Evolutionary conservation across 2,113 vertebrate species (phyloP).

Genomic region (Puffinus mauretanicus): DNA sequence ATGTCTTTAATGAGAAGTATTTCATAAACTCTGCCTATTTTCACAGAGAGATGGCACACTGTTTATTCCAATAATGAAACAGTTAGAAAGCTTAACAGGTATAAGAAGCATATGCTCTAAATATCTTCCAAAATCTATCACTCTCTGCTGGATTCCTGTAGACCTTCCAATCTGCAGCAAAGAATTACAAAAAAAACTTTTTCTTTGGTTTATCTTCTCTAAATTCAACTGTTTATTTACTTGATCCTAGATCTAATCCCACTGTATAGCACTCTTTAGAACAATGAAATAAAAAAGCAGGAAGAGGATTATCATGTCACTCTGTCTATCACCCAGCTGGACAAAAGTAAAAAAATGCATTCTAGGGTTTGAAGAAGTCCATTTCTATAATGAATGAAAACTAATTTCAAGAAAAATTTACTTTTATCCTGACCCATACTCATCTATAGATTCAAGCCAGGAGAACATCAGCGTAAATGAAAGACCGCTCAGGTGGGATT

Average conservation of each 20-base stretch:
- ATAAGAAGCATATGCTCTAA: neutral
- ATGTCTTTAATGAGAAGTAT: neutral
- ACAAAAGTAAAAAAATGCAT: neutral
- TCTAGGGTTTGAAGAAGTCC: neutral
- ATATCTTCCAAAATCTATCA: neutral
- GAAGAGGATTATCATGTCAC: neutral
- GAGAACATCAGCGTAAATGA: neutral
- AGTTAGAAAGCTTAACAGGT: neutral
- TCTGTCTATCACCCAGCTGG: neutral
- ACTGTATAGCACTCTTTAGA: neutral
- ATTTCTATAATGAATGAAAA: neutral
- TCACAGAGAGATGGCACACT: neutral
- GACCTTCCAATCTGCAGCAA: neutral
- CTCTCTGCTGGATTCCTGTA: neutral
- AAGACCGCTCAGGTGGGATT: neutral
- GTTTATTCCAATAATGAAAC: constrained; percentile 16
- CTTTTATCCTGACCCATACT: neutral
- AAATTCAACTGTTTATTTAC: neutral
- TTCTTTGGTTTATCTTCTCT: neutral
- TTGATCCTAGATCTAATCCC: neutral
- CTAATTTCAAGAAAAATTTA: neutral
- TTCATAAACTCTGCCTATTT: neutral
- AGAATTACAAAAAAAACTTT: neutral
- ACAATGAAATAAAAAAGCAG: neutral
- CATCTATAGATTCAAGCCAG: neutral